Conservation (phyloP, 2,113 vertebrate species). For the Theropithecus gelada region DNA sequence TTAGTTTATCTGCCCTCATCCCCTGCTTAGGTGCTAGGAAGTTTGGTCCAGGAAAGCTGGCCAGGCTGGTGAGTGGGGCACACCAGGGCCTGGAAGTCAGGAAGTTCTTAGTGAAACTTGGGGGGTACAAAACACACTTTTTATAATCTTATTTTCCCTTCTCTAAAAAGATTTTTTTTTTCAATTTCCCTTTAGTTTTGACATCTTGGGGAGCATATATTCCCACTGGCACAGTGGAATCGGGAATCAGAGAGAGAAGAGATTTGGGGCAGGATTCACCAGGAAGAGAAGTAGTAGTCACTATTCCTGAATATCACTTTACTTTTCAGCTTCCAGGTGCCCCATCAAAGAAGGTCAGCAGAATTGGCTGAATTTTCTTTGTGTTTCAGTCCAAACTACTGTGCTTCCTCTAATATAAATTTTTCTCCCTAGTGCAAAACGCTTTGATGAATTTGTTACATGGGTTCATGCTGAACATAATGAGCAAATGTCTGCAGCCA, state of each 20-base stretch:
- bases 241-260: not conserved
- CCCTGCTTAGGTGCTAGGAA: not conserved
- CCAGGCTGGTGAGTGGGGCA: not conserved
- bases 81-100: not conserved
- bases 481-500: not conserved
- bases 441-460: not conserved
- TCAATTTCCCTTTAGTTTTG: slow-evolving; percentile 11
- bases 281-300: not conserved
- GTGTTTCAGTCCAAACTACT: not conserved
- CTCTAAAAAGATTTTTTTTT: not conserved
- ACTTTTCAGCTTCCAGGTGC: not conserved
- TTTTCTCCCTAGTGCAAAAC: not conserved
- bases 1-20: not conserved
- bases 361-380: not conserved
- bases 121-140: not conserved
- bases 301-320: not conserved
- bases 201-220: not conserved
- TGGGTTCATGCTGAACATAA: not conserved
- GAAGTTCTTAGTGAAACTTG: not conserved
- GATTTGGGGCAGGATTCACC: not conserved
- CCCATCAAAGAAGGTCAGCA: not conserved
- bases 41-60: not conserved
- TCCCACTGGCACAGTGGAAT: not conserved
- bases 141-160: not conserved
- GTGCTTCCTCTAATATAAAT: not conserved